phyloP scores from a whole-genome alignment of 2,113 vertebrate species.

The Gavialis gangeticus region DNA sequence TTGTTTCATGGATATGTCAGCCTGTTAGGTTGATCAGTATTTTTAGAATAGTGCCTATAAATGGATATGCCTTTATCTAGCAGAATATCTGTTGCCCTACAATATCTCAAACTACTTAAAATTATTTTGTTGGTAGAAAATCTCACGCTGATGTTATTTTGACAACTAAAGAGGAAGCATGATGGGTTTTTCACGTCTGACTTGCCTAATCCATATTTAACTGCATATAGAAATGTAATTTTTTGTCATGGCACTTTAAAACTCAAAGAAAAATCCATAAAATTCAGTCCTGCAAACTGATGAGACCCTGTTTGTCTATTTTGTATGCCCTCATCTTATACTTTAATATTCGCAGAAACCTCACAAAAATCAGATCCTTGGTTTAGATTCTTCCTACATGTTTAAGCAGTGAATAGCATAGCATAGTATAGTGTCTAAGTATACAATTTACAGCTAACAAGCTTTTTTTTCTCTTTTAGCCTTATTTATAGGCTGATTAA shows the following conservation, averaged over 20 bases:
- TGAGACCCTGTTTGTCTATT: not conserved
- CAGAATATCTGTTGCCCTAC: not conserved
- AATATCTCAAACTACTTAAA: slow-evolving; percentile 11
- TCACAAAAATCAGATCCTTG: not conserved
- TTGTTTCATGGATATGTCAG: not conserved
- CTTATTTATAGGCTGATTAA: not conserved
- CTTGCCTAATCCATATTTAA: not conserved
- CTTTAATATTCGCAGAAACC: not conserved
- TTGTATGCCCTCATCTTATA: not conserved
- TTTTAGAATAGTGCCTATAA: not conserved
- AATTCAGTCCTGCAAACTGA: not conserved
- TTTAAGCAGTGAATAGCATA: not conserved
- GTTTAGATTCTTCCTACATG: not conserved
- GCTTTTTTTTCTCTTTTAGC: not conserved
- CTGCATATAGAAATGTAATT: not conserved
- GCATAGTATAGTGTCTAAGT: not conserved
- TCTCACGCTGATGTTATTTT: not conserved
- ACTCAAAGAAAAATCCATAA: not conserved
- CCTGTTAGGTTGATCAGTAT: not conserved
- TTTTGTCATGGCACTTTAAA: not conserved
- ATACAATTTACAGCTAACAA: not conserved
- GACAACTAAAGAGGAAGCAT: not conserved
- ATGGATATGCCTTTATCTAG: not conserved
- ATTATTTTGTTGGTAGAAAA: not conserved
- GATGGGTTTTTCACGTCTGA: not conserved